Base-by-base conservation (phyloP, 2,113 vertebrate genomes). In the Microtus montanus region DNA sequence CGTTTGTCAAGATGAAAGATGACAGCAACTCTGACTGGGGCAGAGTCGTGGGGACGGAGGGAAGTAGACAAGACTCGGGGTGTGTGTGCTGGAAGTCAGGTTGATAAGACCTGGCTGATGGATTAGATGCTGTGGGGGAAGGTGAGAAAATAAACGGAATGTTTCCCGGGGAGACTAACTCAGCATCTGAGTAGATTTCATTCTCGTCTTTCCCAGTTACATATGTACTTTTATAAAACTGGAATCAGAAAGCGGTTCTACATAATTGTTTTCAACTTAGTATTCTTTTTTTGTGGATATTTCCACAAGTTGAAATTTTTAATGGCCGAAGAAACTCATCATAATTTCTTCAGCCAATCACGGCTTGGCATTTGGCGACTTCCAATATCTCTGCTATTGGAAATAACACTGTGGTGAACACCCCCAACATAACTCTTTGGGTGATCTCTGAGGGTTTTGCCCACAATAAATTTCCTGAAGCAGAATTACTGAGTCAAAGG, bases 281-380 rank as follows among this genome's bases (percentile, higher is more conserved):
- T 58, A 92, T 77, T 84, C 68, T 93, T 92, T 95, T 90, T 95
- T 89, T 78, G 78, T 94, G 95, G 91, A 13, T 94, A 92, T 93
- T 97, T 94, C 90, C 47, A 75, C 33, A 94, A 95, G 93, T 49
- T 85, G 63, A 91, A 89, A 74, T 85, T 96, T 96, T 96, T 94
- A 96, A 96, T 71, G 68, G 44, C 52, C 95, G 71, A 88, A 78
- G 93, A 94, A 95, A 70, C 28, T 87, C 33, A 92, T 47, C 75
- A 74, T 93, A 82, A 92, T 92, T 91, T 85, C 94, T 93, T 90
- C 71, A 83, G 93, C 80, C 70, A 94, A 74, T 89, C 90, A 90
- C 61, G 38, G 75, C 47, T 61, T 94, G 80, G 77, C 71, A 64
- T 88, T 66, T 95, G 93, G 91, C 35, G 47, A 61, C 92, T 94